Conservation (phyloP, 2,797 vertebrate species). For the Ceryle rudis region DNA sequence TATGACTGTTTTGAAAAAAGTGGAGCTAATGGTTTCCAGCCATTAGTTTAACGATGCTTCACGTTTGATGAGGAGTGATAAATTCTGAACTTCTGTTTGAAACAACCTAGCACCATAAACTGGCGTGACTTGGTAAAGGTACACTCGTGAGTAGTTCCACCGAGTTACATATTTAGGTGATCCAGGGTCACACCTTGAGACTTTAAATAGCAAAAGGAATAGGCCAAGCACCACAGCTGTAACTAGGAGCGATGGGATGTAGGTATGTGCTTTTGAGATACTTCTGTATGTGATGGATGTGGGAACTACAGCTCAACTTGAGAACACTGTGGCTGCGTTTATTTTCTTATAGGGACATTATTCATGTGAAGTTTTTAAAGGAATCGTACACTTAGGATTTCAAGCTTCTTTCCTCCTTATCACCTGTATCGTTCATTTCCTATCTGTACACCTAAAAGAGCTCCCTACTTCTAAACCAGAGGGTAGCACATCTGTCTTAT, state of each 20-base stretch:
- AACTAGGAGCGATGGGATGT: background rate
- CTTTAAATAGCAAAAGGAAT: background rate
- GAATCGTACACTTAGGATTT: background rate
- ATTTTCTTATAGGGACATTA: background rate
- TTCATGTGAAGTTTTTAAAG: background rate
- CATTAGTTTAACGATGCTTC: background rate
- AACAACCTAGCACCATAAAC: background rate
- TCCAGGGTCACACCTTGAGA: background rate
- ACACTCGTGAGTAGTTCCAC: fast-evolving
- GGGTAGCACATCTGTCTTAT: background rate
- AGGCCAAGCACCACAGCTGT: background rate
- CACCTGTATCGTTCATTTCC: background rate
- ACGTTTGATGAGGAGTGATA: background rate
- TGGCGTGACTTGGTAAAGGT: background rate
- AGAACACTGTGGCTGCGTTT: background rate
- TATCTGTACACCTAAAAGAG: background rate
- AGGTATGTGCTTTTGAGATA: background rate
- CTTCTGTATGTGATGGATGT: background rate
- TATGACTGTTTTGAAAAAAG: background rate
- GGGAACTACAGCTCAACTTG: background rate
- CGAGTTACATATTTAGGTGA: fast-evolving
- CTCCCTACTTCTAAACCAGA: background rate
- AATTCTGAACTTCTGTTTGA: background rate
- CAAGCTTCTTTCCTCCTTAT: background rate
- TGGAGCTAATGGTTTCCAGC: background rate